These are phyloP conservation scores for Dolomedes plantarius DNA, from an alignment of 2,888 invertebrate species.

Conservation along the genomic window DNA sequence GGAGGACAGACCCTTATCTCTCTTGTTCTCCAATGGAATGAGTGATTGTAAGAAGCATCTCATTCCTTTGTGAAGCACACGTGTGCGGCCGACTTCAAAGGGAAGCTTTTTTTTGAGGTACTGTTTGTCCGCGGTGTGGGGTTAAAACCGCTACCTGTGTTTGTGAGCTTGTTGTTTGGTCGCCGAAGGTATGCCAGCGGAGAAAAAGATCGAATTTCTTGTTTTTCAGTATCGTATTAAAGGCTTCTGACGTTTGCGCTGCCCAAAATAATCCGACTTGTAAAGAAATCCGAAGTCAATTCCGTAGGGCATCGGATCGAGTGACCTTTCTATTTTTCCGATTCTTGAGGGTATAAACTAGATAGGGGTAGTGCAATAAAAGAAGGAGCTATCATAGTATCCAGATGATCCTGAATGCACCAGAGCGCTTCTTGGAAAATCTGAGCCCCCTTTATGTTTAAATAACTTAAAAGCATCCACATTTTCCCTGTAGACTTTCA, in stretches of 20 bases:
- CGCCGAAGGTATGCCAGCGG: neutral
- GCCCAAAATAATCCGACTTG: neutral
- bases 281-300: neutral
- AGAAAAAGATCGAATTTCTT: neutral
- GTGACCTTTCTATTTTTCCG: too few relatives aligned
- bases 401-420: too few relatives aligned
- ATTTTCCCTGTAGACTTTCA: too few relatives aligned
- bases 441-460: too few relatives aligned
- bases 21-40: constrained; percentile 15
- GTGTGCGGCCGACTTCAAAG: constrained; percentile 51
- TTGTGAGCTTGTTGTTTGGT: constrained; percentile 27
- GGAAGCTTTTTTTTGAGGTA: neutral
- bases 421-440: too few relatives aligned
- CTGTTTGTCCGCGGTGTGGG: constrained; percentile 32
- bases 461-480: too few relatives aligned
- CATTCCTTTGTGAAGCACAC: constrained; percentile 29
- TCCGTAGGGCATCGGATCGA: too few relatives aligned
- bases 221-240: neutral
- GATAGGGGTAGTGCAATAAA: too few relatives aligned
- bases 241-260: neutral
- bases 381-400: too few relatives aligned
- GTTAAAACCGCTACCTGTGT: constrained; percentile 50
- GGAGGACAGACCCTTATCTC: constrained; percentile 2
- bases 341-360: too few relatives aligned
- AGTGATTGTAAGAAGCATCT: neutral